Base-by-base conservation (phyloP, 35 echinoderm and acorn worm species). In the Strongylocentrotus purpuratus region DNA sequence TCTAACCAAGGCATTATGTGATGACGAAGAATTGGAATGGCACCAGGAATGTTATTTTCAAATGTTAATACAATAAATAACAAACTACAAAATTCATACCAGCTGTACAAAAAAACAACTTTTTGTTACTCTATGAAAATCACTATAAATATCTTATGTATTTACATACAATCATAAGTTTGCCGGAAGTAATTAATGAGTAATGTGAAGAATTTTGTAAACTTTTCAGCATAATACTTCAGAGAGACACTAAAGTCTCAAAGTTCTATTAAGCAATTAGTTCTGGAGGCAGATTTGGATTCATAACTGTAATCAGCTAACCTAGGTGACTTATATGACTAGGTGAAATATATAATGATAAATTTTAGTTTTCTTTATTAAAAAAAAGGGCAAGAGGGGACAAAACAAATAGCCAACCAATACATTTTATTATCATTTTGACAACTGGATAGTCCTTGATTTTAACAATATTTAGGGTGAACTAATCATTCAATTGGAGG, bases 11-110 rank as follows among this genome's bases (percentile, higher is more conserved):
- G 65, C 65, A 89, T 45, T 89, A 41, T 89, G 87, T 89, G 87
- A 89, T 89, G 87, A 89, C 87, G 28, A 8, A 89, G 33, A 89
- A 89, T 46, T 89, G 87, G 87, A 89, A 89, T 89, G 87, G 87
- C 87, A 89, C 87, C 3, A 89, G 87, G 87, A 89, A 89, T 89
- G 87, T 89, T 89, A 89, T 22, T 89, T 89, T 89, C 32, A 45
- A 46, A 45, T 89, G 25, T 89, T 89, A 35, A 89, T 89, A 11
- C 33, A 89, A 89, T 89, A 89, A 89, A 89, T 89, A 89, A 78
- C 65, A 78, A 78, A 78, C 65, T 78, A 78, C 65, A 78, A 28
- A 78, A 78, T 78, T 8, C 28, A 22, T 78, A 78, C 20, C 65
- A 78, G 65, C 65, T 78, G 65, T 78, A 78, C 65, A 78, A n/a